Percentiles rank a stretch among this genome's conserved stretches.
phyloP scores from a whole-genome alignment of 2,113 vertebrate genomes.

The Atherinomorus stipes region DNA sequence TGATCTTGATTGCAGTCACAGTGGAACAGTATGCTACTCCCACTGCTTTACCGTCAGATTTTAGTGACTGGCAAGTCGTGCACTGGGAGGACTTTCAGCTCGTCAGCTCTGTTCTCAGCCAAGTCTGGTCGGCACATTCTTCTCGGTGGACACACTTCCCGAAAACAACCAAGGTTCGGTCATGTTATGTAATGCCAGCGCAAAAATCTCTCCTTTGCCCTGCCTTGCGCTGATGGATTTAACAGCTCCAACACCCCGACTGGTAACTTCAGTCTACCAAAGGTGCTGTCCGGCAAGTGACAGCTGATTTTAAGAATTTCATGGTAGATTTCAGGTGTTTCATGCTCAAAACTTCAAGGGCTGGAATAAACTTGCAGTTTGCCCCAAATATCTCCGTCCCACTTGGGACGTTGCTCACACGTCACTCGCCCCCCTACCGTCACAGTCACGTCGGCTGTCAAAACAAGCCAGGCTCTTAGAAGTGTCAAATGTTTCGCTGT shows the following conservation, averaged over 20 bases:
- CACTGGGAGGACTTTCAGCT: constrained; percentile 12
- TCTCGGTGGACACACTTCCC: constrained; percentile 59
- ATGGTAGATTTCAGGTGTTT: constrained; percentile 60
- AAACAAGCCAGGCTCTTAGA: constrained; percentile 42
- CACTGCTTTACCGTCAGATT: neutral
- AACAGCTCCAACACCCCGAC: constrained; percentile 37
- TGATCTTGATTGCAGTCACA: constrained; percentile 21
- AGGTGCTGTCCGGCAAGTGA: neutral
- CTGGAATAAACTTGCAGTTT: constrained; percentile 23
- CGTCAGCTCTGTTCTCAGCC: constrained; percentile 21
- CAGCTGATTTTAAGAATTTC: constrained; percentile 19
- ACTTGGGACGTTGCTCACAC: constrained; percentile 27
- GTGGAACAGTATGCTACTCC: constrained; percentile 15
- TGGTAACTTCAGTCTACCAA: constrained; percentile 1
- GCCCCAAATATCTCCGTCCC: constrained; percentile 34
- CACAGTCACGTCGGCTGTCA: constrained; percentile 39
- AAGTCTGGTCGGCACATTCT: constrained; percentile 57
- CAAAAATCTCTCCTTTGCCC: constrained; percentile 25
- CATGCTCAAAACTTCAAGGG: neutral
- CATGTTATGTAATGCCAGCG: constrained; percentile 59
- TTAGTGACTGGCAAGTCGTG: constrained; percentile 10
- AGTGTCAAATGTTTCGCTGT: constrained; percentile 4
- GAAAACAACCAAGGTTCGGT: constrained; percentile 61
- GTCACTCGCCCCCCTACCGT: neutral
- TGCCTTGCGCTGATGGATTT: constrained; percentile 49